Evolutionary conservation across 2,113 vertebrate species (phyloP), one percentile per base, ranked within the genome.

Genomic region (Sinocyclocheilus maitianheensis): DNA sequence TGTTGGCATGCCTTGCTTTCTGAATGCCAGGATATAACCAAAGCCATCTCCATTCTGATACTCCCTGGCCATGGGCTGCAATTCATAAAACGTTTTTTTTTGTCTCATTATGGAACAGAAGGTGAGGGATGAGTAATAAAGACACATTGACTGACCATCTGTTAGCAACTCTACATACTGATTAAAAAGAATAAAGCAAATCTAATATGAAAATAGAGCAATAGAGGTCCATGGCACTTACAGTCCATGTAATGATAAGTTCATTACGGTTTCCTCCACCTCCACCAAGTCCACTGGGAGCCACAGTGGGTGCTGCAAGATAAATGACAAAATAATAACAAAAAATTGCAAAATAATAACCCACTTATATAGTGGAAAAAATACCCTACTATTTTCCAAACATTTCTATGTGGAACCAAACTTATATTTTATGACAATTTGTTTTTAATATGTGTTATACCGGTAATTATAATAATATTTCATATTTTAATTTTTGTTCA

Each of bases 11-110:
- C 95, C 95, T 87, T 93, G 93, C 93, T 92, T 96, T 86, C 95
- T 96, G 89, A 99, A 98, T 0, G 95, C 96, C 94, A 99, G 86
- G 78, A 96, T 87, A 92, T 99, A 99, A 77, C 98, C 98, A 46
- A 99, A 99, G 78, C 95, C 96, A 0, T 97, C 97, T 1, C 98
- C 98, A 0, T 99, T 97, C 94, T 99, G 98, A 91, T 99, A 99
- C 89, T 99, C 97, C 87, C 96, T 92, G 18, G 95, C 94, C 81
- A 95, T 94, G 0, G 97, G 95, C 98, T 99, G 86, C 3, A 88
- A 65, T 26, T 79, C 71, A 84, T 48, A 75, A 62, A 55, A 40
- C 0, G 26, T 78, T 8, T 63, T 22, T 72, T 5, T 63, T n/a
- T 62, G 58, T n/a, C 58, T 62, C 58, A n/a, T 78, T 24, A 79